Conservation (phyloP, 2,888 invertebrate species). For the Parthenolecanium corni region DNA sequence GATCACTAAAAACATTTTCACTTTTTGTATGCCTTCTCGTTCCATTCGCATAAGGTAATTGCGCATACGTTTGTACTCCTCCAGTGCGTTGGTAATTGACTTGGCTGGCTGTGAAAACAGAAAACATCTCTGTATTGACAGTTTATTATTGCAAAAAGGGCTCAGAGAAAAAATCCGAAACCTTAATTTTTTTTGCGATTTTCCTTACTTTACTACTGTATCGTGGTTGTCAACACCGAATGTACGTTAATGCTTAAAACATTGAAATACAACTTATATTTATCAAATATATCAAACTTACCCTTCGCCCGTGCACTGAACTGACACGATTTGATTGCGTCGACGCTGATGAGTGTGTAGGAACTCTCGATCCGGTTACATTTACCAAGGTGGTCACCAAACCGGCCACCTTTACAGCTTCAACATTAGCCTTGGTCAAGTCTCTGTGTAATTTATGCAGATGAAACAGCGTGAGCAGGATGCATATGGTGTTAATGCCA, state of each 20-base stretch:
- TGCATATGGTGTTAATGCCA: conserved; percentile 73
- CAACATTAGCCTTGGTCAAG: conserved; percentile 70
- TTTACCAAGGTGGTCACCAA: conserved; percentile 72
- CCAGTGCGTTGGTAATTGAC: conserved; percentile 36
- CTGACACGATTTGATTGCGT: neutral
- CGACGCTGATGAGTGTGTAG: neutral
- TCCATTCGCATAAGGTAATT: conserved; percentile 67
- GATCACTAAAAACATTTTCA: conserved; percentile 75
- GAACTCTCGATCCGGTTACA: conserved; percentile 51
- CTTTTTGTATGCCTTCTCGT: conserved; percentile 65
- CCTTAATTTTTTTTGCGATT: too few species aligned
- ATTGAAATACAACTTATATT: too few species aligned
- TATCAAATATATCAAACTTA: conserved; percentile 12
- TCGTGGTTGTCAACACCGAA: too few species aligned
- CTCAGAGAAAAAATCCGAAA: too few species aligned
- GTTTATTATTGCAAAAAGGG: too few species aligned
- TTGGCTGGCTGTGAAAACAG: conserved; percentile 3
- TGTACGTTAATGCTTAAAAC: too few species aligned
- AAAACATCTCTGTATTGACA: too few species aligned
- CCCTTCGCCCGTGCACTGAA: neutral
- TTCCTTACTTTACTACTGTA: too few species aligned
- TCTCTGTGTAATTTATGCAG: conserved; percentile 66
- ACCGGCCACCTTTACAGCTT: conserved; percentile 69
- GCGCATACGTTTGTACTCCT: conserved; percentile 61
- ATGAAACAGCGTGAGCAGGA: conserved; percentile 70